phyloP scores from a whole-genome alignment of 1,140 invertebrate species.

The Bathynomus jamesi region DNA sequence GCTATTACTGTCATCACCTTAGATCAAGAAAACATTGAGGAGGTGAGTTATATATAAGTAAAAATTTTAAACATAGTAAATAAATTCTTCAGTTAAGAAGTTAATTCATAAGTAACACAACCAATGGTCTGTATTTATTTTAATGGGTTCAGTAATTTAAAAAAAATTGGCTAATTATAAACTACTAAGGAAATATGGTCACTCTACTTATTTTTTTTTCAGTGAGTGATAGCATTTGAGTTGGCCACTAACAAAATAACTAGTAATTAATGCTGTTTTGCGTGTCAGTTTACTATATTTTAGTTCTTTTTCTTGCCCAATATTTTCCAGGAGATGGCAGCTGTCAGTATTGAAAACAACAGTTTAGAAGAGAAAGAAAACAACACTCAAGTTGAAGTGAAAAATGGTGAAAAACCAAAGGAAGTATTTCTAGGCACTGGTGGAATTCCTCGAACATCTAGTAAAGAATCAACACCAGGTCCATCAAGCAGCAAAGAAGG shows the following conservation, averaged over 20 bases:
- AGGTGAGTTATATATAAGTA: slow-evolving; percentile 14
- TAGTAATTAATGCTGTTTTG: too few relatives aligned
- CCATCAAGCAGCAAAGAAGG: slow-evolving; percentile 36
- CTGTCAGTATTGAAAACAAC: not conserved
- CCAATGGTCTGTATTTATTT: too few relatives aligned
- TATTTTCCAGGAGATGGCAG: slow-evolving; percentile 10
- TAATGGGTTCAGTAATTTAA: too few relatives aligned
- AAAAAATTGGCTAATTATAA: too few relatives aligned
- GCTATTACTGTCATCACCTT: slow-evolving; percentile 28
- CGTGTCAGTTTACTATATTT: too few relatives aligned
- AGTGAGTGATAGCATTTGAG: too few relatives aligned
- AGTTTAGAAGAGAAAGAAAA: not conserved
- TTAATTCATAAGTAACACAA: too few relatives aligned
- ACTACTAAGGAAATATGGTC: too few relatives aligned
- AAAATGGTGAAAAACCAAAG: not conserved
- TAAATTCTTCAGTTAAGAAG: too few relatives aligned
- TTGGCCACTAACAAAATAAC: too few relatives aligned
- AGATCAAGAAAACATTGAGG: slow-evolving; percentile 21
- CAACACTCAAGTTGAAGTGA: not conserved
- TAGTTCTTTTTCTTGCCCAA: not conserved
- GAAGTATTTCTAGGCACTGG: slow-evolving; percentile 12
- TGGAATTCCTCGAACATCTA: slow-evolving; percentile 23
- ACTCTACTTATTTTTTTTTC: too few relatives aligned
- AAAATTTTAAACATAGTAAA: not conserved
- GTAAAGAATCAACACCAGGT: slow-evolving; percentile 35